These are phyloP conservation scores for Prinia subflava DNA, from an alignment of 2,113 vertebrate genomes.

Conservation along the genomic window DNA sequence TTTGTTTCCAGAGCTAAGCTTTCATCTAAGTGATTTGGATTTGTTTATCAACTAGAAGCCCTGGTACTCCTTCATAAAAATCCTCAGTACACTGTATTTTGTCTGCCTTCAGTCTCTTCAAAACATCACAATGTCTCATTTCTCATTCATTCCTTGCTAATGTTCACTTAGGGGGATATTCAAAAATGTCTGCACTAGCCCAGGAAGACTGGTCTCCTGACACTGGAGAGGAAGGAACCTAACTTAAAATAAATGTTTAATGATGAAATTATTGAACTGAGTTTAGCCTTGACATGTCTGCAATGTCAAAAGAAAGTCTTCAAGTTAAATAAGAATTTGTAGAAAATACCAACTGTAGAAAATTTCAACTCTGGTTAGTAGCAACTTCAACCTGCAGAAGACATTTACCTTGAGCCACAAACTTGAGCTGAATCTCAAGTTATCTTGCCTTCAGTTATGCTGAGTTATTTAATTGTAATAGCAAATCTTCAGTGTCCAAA, in stretches of 20 bases:
- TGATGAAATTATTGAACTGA: conserved; percentile 28
- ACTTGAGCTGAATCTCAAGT: neutral
- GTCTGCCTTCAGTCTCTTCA: neutral
- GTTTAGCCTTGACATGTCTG: neutral
- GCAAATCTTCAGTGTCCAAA: neutral
- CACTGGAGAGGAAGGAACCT: neutral
- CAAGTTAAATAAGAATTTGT: neutral
- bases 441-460: neutral
- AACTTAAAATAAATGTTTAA: conserved; percentile 47
- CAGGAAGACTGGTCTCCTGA: conserved; percentile 9
- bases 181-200: neutral
- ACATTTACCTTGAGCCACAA: neutral
- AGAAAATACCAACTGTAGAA: neutral
- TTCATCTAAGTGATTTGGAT: neutral
- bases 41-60: neutral
- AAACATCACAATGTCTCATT: conserved; percentile 9
- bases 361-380: neutral
- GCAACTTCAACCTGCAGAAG: neutral
- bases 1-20: neutral
- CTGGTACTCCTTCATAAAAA: neutral
- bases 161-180: conserved; percentile 14
- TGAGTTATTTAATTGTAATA: neutral
- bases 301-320: conserved; percentile 37
- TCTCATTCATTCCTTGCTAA: conserved; percentile 21
- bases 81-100: neutral